Evolutionary conservation across 2,888 invertebrate genomes (phyloP).

Genomic region (Electrophaes corylata): DNA sequence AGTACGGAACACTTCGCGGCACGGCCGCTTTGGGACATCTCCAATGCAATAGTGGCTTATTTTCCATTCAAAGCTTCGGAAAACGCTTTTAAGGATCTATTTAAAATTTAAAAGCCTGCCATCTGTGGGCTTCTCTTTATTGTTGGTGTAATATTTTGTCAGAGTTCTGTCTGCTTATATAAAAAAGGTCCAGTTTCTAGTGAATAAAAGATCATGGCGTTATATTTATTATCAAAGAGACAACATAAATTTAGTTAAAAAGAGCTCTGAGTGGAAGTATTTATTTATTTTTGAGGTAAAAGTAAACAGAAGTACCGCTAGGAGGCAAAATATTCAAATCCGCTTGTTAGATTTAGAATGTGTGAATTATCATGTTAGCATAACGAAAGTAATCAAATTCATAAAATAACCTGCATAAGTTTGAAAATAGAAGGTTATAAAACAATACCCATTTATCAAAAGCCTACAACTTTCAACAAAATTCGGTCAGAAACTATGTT

Average conservation of each 20-base stretch:
- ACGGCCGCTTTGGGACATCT: conserved; percentile 41
- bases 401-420: too few relatives aligned
- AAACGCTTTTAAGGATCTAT: conserved; percentile 51
- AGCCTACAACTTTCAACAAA: too few relatives aligned
- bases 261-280: background rate
- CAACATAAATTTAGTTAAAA: background rate
- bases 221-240: background rate
- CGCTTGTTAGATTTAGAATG: too few relatives aligned
- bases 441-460: too few relatives aligned
- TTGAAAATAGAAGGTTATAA: too few relatives aligned
- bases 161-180: background rate
- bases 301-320: background rate
- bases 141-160: conserved; percentile 24
- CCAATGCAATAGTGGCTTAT: conserved; percentile 56
- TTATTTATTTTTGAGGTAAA: background rate
- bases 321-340: too few relatives aligned
- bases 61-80: conserved; percentile 55
- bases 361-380: too few relatives aligned
- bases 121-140: conserved; percentile 28
- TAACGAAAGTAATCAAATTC: too few relatives aligned
- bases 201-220: background rate
- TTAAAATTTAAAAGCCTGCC: conserved; percentile 51
- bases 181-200: background rate
- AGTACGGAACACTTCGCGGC: conserved; percentile 29
- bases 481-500: too few relatives aligned